phyloP scores from a whole-genome alignment of 2,113 vertebrate species.

The Nibea albiflora region DNA sequence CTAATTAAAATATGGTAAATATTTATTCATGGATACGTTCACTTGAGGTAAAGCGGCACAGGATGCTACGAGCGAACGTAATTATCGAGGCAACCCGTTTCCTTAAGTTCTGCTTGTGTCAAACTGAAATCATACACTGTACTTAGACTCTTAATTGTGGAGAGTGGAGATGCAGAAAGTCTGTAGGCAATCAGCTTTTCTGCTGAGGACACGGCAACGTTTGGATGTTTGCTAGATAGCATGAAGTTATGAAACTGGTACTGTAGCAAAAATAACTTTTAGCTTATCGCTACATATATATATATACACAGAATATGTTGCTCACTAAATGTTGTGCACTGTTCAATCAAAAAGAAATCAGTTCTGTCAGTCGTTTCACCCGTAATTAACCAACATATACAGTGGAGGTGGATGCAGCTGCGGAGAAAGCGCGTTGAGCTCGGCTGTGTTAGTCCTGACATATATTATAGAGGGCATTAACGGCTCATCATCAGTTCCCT shows the following conservation, averaged over 20 bases:
- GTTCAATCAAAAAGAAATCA: not conserved
- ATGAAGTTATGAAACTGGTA: not conserved
- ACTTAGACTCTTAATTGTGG: not conserved
- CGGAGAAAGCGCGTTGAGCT: not conserved
- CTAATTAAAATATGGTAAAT: constrained; percentile 6
- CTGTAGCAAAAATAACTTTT: not conserved
- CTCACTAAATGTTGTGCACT: too few species aligned
- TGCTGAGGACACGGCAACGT: not conserved
- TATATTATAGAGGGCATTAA: not conserved
- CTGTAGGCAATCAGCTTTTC: too few species aligned
- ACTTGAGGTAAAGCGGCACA: not conserved
- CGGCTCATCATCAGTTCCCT: not conserved
- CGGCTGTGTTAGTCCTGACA: not conserved
- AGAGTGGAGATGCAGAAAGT: not conserved
- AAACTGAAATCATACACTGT: not conserved
- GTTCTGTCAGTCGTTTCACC: not conserved
- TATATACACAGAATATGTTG: not conserved
- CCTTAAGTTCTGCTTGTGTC: not conserved
- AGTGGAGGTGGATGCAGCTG: not conserved
- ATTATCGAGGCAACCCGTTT: not conserved
- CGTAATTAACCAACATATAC: not conserved
- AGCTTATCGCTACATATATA: not conserved
- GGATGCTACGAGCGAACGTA: not conserved
- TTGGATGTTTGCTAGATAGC: not conserved
- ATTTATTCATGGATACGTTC: constrained; percentile 7